Conservation (phyloP, 2,888 invertebrate genomes). For the Brenthis hecate region DNA sequence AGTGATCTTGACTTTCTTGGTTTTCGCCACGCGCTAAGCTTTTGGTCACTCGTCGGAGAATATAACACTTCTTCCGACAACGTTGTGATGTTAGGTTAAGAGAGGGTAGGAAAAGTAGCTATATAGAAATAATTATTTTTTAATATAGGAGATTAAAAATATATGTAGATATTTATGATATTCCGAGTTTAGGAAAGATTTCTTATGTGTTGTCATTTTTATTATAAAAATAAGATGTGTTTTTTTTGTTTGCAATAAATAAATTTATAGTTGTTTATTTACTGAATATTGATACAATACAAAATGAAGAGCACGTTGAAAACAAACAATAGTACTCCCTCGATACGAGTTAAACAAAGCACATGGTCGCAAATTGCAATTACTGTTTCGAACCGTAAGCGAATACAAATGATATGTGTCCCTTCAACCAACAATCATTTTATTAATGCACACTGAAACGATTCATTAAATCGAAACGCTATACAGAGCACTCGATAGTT, state of each 20-base stretch:
- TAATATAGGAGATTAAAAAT: no score
- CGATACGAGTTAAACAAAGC: constrained; percentile 36
- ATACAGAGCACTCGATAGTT: constrained; percentile 37
- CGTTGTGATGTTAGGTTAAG: constrained; percentile 6
- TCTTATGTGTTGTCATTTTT: no score
- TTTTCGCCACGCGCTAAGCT: constrained; percentile 29
- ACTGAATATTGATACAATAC: constrained; percentile 1
- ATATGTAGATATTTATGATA: no score
- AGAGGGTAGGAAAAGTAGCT: no score
- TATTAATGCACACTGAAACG: constrained; percentile 44
- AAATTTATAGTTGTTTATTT: neutral
- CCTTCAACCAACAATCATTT: constrained; percentile 41
- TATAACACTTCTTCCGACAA: neutral
- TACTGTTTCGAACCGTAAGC: constrained; percentile 33
- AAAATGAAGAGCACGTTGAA: constrained; percentile 23
- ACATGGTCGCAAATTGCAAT: constrained; percentile 40
- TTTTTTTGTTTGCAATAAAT: neutral
- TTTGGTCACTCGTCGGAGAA: neutral
- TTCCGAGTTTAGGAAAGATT: no score
- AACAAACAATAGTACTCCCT: constrained; percentile 40
- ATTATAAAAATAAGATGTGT: no score
- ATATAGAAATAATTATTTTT: no score
- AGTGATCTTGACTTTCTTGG: constrained; percentile 48
- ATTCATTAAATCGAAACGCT: constrained; percentile 50
- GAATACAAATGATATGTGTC: constrained; percentile 44